Evolutionary conservation across 2,797 vertebrate species (phyloP).

Genomic region (Ctenopoma kingsleyae): DNA sequence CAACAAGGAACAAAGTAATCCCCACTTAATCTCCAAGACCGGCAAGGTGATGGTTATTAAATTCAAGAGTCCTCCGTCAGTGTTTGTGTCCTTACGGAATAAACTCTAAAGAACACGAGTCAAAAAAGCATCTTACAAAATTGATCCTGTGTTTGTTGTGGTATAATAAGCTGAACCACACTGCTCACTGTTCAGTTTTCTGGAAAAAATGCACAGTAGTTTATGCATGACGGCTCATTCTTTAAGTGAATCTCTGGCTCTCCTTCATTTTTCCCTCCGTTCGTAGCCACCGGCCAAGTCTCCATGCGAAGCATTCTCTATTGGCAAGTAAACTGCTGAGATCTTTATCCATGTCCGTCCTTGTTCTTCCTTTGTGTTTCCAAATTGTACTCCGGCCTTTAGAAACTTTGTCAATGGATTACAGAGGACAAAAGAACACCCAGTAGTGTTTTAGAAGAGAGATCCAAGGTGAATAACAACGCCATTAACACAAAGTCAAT

Average conservation of each 20-base stretch:
- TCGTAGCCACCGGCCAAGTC: conserved; percentile 10
- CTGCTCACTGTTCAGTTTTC: background rate
- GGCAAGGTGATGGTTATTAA: conserved; percentile 13
- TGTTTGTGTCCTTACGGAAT: conserved; percentile 13
- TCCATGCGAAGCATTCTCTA: conserved; percentile 7
- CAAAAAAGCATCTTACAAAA: background rate
- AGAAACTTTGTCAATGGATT: conserved; percentile 2
- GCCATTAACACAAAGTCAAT: background rate
- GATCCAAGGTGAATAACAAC: conserved; percentile 18
- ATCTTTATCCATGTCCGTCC: conserved; percentile 13
- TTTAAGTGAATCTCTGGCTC: conserved; percentile 40
- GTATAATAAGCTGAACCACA: conserved; percentile 4
- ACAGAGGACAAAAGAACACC: conserved; percentile 10
- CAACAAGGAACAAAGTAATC: conserved; percentile 20
- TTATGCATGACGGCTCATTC: conserved; percentile 21
- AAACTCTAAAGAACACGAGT: background rate
- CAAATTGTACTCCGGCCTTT: background rate
- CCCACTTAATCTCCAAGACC: conserved; percentile 4
- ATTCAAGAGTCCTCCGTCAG: conserved; percentile 9
- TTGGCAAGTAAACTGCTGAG: conserved; percentile 21
- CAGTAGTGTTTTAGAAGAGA: background rate
- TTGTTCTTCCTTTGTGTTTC: conserved; percentile 15
- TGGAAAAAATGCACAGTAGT: conserved; percentile 16
- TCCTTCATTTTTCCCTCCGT: background rate
- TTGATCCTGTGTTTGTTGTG: background rate